A percentile compares a stretch with the other conserved stretches of the same genome.
These are phyloP conservation scores for Eretmochelys imbricata DNA, from an alignment of 2,113 vertebrate genomes.

Conservation along the genomic window DNA sequence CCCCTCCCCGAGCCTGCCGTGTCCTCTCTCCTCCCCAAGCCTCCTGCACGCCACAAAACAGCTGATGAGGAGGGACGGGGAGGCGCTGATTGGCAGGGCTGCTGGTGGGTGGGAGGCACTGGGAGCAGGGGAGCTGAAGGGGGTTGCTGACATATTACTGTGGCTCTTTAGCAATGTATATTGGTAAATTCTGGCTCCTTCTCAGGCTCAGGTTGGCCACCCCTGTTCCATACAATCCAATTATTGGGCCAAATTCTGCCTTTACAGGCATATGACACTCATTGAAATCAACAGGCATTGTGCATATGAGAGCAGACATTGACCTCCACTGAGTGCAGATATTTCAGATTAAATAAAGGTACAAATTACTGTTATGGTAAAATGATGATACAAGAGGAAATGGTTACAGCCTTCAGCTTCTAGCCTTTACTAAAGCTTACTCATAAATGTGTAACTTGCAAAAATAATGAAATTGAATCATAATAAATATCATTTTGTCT, in stretches of 20 bases:
- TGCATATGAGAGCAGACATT: not conserved
- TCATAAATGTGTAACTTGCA: not conserved
- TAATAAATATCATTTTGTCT: not conserved
- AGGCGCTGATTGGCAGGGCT: too few species aligned
- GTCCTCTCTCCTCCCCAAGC: too few species aligned
- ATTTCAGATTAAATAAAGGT: not conserved
- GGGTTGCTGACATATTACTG: too few species aligned
- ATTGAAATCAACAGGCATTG: not conserved
- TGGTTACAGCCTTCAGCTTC: not conserved
- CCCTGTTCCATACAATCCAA: not conserved
- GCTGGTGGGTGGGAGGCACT: too few species aligned
- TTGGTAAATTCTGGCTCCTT: too few species aligned
- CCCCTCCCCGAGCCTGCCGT: too few species aligned
- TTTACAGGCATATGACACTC: not conserved
- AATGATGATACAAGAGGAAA: not conserved
- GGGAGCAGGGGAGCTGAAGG: too few species aligned
- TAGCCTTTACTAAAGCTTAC: not conserved
- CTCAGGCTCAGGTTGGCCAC: too few species aligned
- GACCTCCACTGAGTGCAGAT: not conserved
- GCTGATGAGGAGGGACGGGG: too few species aligned
- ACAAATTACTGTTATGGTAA: not conserved
- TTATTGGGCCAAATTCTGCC: not conserved
- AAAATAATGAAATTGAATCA: not conserved
- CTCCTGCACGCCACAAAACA: too few species aligned
- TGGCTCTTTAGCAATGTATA: too few species aligned